Evolutionary conservation across 2,113 vertebrate species (phyloP), one percentile per base, ranked within the genome.

Genomic region (Acanthochromis polyacanthus): DNA sequence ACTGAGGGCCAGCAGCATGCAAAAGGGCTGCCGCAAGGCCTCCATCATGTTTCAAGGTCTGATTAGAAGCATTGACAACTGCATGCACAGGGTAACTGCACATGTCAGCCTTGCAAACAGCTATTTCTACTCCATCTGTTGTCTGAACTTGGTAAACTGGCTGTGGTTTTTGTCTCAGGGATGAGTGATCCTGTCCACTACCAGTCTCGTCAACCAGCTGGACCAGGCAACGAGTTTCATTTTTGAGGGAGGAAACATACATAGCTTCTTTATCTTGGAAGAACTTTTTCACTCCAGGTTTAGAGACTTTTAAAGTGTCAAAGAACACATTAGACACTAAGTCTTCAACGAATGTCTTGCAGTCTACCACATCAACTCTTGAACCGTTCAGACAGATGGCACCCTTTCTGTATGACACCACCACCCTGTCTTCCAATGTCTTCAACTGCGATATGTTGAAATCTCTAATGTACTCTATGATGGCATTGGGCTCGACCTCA

Each of bases 51-150:
- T 87, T 70, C 4, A 98, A 87, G 15, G 88, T 52, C 23, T 90
- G 79, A 10, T 92, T 95, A 7, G 90, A 81, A 0, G 94, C 79
- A 48, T 93, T 96, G 6, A 98, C 95, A 17, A 98, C 89, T 30
- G 94, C 95, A 2, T 96, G 74, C 0, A 93, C 92, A 0, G 82
- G 74, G 17, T 96, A 94, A 4, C 0, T 55, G 46, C 92, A 93
- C 89, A 98, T 78, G 76, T 97, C 62, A 0, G 87, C 95, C 60
- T 94, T 94, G 58, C 48, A 93, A 5, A 95, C 95, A 0, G 80
- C 82, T 3, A 98, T 78, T 9, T 85, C 75, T n/a, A 96, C 68
- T 3, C 95, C 96, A 55, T 50, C 75, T 4, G 74, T 19, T 23
- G 94, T 90, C 12, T 17, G 28, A 57, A 81, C 10, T 82, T 76